These are phyloP conservation scores for Halocaridina rubra DNA, from an alignment of 2,888 invertebrate species.

Conservation along the genomic window DNA sequence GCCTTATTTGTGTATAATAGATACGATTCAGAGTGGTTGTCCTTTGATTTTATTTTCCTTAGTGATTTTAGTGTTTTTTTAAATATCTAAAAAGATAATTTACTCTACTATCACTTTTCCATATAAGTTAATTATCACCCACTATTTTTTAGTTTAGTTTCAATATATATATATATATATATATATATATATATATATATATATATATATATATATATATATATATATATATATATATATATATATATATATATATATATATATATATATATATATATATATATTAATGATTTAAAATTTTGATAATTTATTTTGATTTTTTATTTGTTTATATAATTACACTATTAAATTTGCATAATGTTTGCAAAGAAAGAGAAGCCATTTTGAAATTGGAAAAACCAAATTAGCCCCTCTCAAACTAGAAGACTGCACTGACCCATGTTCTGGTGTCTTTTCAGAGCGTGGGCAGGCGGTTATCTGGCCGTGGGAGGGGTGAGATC, in stretches of 20 bases:
- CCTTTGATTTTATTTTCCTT: too few species aligned
- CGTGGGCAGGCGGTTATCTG: conserved; percentile 58
- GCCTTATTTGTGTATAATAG: too few species aligned
- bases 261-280: too few species aligned
- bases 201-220: neutral
- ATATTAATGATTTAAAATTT: too few species aligned
- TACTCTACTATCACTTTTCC: neutral
- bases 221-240: too few species aligned
- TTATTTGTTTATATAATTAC: neutral
- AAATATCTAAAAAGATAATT: too few species aligned
- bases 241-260: too few species aligned
- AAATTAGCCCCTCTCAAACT: conserved; percentile 21
- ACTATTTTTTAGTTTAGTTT: neutral
- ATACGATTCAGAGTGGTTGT: too few species aligned
- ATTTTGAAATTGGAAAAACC: neutral
- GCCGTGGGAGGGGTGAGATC: conserved; percentile 54
- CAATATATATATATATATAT: neutral
- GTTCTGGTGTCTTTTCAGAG: conserved; percentile 61
- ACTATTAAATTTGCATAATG: too few species aligned
- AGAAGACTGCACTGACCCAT: conserved; percentile 56
- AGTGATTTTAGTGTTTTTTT: too few species aligned
- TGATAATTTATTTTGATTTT: too few species aligned
- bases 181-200: neutral
- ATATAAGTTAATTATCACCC: neutral
- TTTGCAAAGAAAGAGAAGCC: too few species aligned